These are phyloP conservation scores for Bruchidius siliquastri DNA, from an alignment of 2,888 invertebrate genomes.

Conservation along the genomic window DNA sequence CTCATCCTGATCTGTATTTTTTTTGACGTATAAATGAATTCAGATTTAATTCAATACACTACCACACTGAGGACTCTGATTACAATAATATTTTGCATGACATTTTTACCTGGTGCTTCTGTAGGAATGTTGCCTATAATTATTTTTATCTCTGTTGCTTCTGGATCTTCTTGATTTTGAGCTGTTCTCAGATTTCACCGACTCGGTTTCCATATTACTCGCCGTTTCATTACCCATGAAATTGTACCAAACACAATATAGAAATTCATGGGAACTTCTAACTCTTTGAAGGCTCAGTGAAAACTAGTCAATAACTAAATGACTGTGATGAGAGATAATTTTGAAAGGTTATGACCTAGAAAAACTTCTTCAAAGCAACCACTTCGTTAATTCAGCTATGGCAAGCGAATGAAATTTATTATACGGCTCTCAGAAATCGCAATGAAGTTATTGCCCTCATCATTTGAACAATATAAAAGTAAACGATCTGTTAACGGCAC, in stretches of 20 bases:
- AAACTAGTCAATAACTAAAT: not conserved
- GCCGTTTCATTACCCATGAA: constrained; percentile 50
- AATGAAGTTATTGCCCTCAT: not conserved
- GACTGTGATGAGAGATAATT: not conserved
- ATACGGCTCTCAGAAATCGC: not conserved
- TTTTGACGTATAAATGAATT: no score
- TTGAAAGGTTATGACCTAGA: not conserved
- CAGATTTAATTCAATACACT: no score
- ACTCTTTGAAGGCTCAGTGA: not conserved
- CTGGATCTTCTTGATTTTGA: constrained; percentile 72
- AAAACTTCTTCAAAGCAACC: not conserved
- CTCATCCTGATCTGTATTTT: no score
- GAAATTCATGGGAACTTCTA: not conserved
- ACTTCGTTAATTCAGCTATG: not conserved
- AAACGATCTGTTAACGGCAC: not conserved
- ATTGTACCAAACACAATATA: not conserved
- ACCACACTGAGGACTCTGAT: no score
- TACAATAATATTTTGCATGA: no score
- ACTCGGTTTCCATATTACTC: constrained; percentile 85
- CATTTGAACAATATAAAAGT: not conserved
- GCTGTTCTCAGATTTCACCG: constrained; percentile 88
- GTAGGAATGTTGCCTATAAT: constrained; percentile 61
- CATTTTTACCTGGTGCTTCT: constrained; percentile 65
- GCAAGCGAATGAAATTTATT: not conserved
- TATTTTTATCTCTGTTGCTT: constrained; percentile 52